Evolutionary conservation across 30 jellyfish, hydroid and myxozoan species (phyloP), one percentile per base, ranked within the genome.

Genomic region (Aurelia sp.): DNA sequence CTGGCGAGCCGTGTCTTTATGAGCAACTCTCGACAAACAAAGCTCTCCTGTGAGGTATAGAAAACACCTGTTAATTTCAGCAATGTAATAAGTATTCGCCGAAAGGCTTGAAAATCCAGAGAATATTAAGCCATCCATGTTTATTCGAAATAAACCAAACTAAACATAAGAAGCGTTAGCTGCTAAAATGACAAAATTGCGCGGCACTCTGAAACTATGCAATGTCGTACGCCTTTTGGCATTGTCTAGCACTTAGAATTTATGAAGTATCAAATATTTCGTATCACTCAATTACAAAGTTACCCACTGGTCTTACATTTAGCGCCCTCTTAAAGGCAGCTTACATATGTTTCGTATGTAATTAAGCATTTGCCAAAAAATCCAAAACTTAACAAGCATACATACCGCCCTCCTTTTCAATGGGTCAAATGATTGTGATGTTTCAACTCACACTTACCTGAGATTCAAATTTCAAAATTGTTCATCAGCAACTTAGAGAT

Each of bases 261-360:
- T 70, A 82, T 82, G 76, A 70, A 66, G 72, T 41, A 69, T 86
- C 33, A 82, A 81, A 68, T 66, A 55, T 33, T 31, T 37, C 60
- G 73, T 62, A 50, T 53, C 91, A 82, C 86, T 78, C 84, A 65
- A 58, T 82, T 82, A 82, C 85, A 40, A 60, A 15, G 64, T 66
- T 80, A 23, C 65, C 82, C 66, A 22, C 53, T 48, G 44, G 12
- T 18, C 15, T 47, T 53, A 18, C 31, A 64, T 41, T 44, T 44
- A 9, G 16, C 55, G 55, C 55, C 55, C 55, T 44, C 16, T 44
- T 44, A 44, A 44, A 44, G 2, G 15, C 55, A 44, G 55, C 55
- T 7, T 44, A 44, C 55, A 44, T 44, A 44, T 44, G 55, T 44
- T 44, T 44, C 55, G 55, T 13, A 44, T 44, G 8, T 5, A 44